Conservation (phyloP, 2,797 vertebrate genomes). For the Darevskia nairensis region DNA sequence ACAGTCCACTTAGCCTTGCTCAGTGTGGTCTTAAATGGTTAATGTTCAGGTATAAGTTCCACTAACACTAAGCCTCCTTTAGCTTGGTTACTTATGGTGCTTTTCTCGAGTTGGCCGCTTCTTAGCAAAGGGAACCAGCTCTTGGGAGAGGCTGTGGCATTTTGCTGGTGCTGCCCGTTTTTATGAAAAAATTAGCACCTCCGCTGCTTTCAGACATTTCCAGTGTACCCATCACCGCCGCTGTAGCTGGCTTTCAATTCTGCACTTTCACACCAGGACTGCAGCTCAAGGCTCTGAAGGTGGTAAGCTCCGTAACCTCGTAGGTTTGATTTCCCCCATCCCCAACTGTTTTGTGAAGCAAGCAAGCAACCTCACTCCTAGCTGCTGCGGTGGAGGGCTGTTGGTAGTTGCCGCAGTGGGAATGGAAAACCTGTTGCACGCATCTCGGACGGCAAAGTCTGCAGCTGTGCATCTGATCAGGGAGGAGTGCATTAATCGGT, state of each 20-base stretch:
- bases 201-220: slow-evolving; percentile 57
- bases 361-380: too few species aligned
- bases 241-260: background rate
- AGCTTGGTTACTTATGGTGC: slow-evolving; percentile 37
- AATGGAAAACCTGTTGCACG: background rate
- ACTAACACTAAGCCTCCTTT: slow-evolving; percentile 73
- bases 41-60: background rate
- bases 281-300: background rate
- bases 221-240: background rate
- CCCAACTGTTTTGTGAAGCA: background rate
- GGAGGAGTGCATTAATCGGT: background rate
- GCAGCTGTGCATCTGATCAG: background rate
- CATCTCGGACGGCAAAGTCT: background rate
- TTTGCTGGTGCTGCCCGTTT: slow-evolving; percentile 49
- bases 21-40: slow-evolving; percentile 5
- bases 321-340: background rate
- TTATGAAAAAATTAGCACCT: slow-evolving; percentile 41
- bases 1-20: background rate
- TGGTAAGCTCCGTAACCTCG: slow-evolving; percentile 25
- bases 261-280: slow-evolving; percentile 48
- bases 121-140: background rate
- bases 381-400: rapidly evolving
- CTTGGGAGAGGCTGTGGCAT: slow-evolving; percentile 24
- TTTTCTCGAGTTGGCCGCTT: slow-evolving; percentile 20
- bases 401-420: rapidly evolving